Percentiles rank a stretch among this genome's conserved stretches.
phyloP scores from a whole-genome alignment of 2,797 vertebrate genomes.

The Parauchenoglanis punctatus region DNA sequence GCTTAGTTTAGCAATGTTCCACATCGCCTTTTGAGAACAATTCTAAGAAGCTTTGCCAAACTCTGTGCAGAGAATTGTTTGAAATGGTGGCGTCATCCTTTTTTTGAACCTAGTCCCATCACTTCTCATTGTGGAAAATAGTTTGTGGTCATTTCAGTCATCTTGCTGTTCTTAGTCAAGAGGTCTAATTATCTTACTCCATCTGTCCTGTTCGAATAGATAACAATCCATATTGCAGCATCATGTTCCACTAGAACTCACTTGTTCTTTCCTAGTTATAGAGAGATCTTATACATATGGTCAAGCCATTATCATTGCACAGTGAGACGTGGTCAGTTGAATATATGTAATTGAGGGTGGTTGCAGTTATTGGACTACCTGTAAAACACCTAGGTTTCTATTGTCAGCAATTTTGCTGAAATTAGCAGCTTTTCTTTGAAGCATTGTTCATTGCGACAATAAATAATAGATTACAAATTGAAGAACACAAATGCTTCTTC shows the following conservation, averaged over 20 bases:
- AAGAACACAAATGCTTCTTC: background rate
- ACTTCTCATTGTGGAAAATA: slow-evolving; percentile 11
- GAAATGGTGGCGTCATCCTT: background rate
- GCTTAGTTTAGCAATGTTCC: background rate
- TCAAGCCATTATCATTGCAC: background rate
- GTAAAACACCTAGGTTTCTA: background rate
- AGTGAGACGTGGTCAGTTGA: background rate
- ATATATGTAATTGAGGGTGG: background rate
- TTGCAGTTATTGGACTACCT: background rate
- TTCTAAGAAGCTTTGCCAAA: slow-evolving; percentile 9
- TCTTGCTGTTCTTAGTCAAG: background rate
- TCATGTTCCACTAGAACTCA: background rate
- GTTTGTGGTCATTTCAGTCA: background rate
- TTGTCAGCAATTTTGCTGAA: background rate
- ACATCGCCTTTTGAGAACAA: slow-evolving; percentile 18
- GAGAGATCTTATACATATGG: background rate
- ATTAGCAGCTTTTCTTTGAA: background rate
- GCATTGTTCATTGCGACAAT: background rate
- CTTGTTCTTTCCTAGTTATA: background rate
- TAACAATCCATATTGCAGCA: slow-evolving; percentile 9
- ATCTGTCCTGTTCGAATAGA: background rate
- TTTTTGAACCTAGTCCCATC: background rate
- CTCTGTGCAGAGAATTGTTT: background rate
- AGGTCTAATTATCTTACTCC: background rate
- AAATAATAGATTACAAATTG: background rate